phyloP scores from a whole-genome alignment of 2,113 vertebrate genomes.

The Toxostoma redivivum region DNA sequence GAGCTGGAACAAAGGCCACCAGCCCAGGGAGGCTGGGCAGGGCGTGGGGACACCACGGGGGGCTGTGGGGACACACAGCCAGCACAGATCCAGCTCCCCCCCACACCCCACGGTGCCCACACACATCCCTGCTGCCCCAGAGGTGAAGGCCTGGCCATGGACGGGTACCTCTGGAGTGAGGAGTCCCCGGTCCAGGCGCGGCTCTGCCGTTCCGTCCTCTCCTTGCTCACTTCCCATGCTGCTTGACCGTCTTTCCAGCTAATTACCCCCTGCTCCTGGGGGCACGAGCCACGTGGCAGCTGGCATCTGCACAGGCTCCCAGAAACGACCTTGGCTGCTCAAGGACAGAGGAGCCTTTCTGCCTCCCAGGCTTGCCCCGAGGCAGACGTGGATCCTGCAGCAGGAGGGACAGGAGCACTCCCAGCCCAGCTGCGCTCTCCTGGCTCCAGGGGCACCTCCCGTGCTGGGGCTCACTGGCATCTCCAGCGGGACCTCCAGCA shows the following conservation, averaged over 20 bases:
- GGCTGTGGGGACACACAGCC: neutral
- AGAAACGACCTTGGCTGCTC: neutral
- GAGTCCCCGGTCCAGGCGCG: accelerated
- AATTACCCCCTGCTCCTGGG: neutral
- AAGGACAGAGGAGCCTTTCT: neutral
- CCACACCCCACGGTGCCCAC: accelerated
- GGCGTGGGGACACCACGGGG: neutral
- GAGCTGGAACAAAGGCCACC: slow-evolving; percentile 25
- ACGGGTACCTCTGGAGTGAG: neutral
- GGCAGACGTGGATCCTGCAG: neutral
- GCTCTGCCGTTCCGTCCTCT: neutral
- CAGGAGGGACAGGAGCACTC: accelerated
- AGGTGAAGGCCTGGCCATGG: neutral
- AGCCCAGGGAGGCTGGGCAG: neutral
- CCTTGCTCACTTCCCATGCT: neutral
- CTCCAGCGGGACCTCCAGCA: neutral
- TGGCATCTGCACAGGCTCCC: neutral
- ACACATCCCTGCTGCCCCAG: accelerated
- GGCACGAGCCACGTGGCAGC: neutral
- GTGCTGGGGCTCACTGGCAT: accelerated
- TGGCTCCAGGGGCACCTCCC: neutral
- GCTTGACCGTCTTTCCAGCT: neutral
- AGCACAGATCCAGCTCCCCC: neutral
- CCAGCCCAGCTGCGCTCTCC: neutral
- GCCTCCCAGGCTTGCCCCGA: neutral